Base-by-base conservation (phyloP, 1,140 invertebrate genomes). In the Dufourea novaeangliae region DNA sequence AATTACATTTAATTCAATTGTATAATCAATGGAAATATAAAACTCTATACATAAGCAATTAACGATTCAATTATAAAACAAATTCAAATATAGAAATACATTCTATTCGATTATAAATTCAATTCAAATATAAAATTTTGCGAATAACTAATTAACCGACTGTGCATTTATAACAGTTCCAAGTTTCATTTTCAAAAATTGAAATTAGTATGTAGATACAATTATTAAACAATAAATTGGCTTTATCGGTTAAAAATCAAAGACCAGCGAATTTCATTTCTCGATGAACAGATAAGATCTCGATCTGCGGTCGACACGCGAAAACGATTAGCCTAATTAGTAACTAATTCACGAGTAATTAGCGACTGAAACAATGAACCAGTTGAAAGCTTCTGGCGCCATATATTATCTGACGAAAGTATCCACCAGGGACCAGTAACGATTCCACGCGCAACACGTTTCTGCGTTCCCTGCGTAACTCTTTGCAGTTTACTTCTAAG, bases 301-400 rank as follows among this genome's bases (percentile, higher is more conserved):
- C n/a, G 34, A 32, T 70, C 25, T 20, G 54, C 37, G 0, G 32
- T n/a, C 20, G 50, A 4, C 6, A 1, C 34, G 56, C 14, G 32
- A 32, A 37, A 61, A 2, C 37, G 69, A 72, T 72, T 72, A 37
- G 29, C 17, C n/a, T 34, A 62, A 72, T 72, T 62, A 50, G 2
- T 41, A 12, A 62, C 39, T 72, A 72, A 72, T 50, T 50, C 34
- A 34, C 41, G 41, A 37, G 69, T 52, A 72, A 72, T 72, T 72
- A 72, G 41, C 12, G 41, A 14, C 3, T 17, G 41, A 72, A 72
- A 50, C 57, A 72, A 50, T 41, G 41, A 62, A 72, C 41, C 57
- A n/a, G 57, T 17, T 72, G 32, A 61, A 72, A 72, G 69, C 69
- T 37, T 72, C 41, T 27, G 27, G n/a, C 57, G 22, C 39, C 17